Conservation (phyloP, 2,113 vertebrate species). For the Gambusia affinis region DNA sequence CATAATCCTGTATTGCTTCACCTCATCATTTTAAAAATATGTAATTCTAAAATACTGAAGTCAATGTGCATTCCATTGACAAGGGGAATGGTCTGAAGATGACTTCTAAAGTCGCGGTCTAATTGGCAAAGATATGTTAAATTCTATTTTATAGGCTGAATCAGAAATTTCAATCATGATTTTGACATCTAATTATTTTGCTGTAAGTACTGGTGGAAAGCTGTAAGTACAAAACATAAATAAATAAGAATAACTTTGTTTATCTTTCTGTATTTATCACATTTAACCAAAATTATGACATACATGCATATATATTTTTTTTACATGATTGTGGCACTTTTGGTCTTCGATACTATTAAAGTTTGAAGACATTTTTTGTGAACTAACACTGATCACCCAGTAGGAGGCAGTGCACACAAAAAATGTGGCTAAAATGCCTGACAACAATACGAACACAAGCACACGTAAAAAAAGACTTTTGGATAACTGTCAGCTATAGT, state of each 20-base stretch:
- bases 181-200: background rate
- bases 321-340: background rate
- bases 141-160: background rate
- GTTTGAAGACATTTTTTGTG: background rate
- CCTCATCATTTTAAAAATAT: no score
- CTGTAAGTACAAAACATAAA: background rate
- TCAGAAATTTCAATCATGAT: background rate
- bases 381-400: background rate
- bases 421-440: background rate
- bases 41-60: no score
- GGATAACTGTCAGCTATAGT: background rate
- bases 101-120: background rate
- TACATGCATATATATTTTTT: no score
- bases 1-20: no score
- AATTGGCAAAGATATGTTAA: background rate
- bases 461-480: background rate
- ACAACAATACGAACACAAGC: background rate
- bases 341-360: background rate
- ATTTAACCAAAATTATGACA: no score
- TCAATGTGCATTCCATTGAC: no score
- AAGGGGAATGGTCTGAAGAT: no score
- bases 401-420: background rate
- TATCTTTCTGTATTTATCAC: no score
- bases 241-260: no score
- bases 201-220: no score